Percentiles rank a stretch among this genome's conserved stretches.
Conservation (phyloP, 1,140 invertebrate species). For the Camponotus pennsylvanicus region DNA sequence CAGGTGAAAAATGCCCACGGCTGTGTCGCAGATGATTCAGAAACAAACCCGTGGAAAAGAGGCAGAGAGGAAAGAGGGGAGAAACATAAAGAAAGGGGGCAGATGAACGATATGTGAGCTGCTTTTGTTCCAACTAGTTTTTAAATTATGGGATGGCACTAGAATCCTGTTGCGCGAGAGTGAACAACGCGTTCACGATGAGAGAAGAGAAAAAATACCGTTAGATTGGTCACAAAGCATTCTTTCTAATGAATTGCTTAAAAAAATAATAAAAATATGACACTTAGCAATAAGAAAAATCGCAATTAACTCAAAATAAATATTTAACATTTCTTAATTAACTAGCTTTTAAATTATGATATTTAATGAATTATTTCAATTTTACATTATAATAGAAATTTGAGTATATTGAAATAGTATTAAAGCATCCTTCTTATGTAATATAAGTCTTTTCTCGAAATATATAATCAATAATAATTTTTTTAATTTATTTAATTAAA, state of each 20-base stretch:
- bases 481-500: not conserved
- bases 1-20: conserved; percentile 67
- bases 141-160: conserved; percentile 41
- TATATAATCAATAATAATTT: conserved; percentile 4
- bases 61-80: not conserved
- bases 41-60: conserved; percentile 71
- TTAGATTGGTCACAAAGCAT: conserved; percentile 18
- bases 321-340: conserved; percentile 14
- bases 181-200: conserved; percentile 10
- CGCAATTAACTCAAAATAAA: not conserved
- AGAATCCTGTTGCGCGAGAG: conserved; percentile 31
- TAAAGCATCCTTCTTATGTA: not conserved
- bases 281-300: not conserved
- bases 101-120: conserved; percentile 64
- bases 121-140: conserved; percentile 55
- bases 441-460: not conserved
- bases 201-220: conserved; percentile 37
- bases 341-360: not conserved
- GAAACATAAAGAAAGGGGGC: conserved; percentile 19
- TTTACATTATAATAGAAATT: not conserved
- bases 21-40: conserved; percentile 64
- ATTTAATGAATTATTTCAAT: not conserved
- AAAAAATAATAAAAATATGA: not conserved
- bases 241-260: not conserved
- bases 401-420: not conserved